Percentiles rank a stretch among this genome's conserved stretches.
These are phyloP conservation scores for Phoxinus dragarum DNA, from an alignment of 2,797 vertebrate species.

Conservation along the genomic window DNA sequence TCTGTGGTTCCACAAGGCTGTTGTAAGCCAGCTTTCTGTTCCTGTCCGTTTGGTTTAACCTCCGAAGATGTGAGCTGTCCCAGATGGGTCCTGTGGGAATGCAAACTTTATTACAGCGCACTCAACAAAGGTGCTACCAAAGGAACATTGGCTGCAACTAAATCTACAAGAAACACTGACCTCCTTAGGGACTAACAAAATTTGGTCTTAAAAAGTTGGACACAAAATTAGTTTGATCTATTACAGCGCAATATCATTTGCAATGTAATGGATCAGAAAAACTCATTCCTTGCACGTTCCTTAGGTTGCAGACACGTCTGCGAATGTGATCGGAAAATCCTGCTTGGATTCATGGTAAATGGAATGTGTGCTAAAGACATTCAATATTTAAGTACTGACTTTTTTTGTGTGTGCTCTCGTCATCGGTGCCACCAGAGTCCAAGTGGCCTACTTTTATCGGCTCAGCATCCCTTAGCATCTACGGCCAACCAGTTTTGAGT, in stretches of 20 bases:
- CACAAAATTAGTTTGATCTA: slow-evolving; percentile 13
- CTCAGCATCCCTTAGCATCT: slow-evolving; percentile 28
- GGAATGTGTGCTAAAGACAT: slow-evolving; percentile 54
- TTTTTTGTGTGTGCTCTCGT: not conserved
- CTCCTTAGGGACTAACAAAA: slow-evolving; percentile 27
- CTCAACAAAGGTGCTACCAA: slow-evolving; percentile 42
- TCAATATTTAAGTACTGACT: slow-evolving; percentile 55
- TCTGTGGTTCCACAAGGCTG: slow-evolving; percentile 67
- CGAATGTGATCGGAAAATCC: slow-evolving; percentile 57
- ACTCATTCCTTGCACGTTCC: slow-evolving; percentile 51
- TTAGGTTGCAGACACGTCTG: slow-evolving; percentile 56
- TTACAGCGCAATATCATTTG: slow-evolving; percentile 22
- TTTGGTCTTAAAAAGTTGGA: slow-evolving; percentile 10
- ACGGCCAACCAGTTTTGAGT: slow-evolving; percentile 38
- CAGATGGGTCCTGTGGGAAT: slow-evolving; percentile 71
- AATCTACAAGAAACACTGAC: slow-evolving; percentile 16
- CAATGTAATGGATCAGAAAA: slow-evolving; percentile 28
- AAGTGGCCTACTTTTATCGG: slow-evolving; percentile 40
- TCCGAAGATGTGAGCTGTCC: slow-evolving; percentile 65
- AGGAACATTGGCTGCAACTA: slow-evolving; percentile 20
- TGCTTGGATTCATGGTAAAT: slow-evolving; percentile 29
- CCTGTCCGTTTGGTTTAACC: slow-evolving; percentile 64
- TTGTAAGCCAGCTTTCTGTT: slow-evolving; percentile 71
- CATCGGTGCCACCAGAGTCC: slow-evolving; percentile 43
- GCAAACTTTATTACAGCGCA: slow-evolving; percentile 15